Percentiles rank a stretch among this genome's conserved stretches.
Evolutionary conservation across 1,140 invertebrate species (phyloP).

Genomic region (Drosophila lini): DNA sequence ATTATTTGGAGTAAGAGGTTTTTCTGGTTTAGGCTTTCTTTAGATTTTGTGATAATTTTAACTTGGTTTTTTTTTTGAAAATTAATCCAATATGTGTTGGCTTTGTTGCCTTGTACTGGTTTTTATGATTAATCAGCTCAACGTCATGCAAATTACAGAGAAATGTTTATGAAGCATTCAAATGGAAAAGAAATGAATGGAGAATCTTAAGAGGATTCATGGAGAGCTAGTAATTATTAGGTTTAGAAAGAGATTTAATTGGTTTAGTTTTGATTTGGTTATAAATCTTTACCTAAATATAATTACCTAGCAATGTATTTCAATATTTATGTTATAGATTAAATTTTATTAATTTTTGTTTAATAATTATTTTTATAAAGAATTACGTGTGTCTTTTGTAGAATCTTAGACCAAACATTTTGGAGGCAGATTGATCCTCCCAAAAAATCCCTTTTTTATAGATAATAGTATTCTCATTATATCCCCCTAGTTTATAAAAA

Average conservation of each 20-base stretch:
- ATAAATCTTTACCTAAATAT: background rate
- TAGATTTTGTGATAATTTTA: background rate
- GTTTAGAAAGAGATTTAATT: background rate
- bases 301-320: background rate
- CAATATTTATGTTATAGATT: background rate
- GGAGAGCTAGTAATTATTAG: too few relatives aligned
- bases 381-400: background rate
- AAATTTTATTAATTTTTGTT: too few relatives aligned
- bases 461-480: background rate
- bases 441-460: background rate
- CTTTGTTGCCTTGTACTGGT: background rate
- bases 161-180: slow-evolving; percentile 10
- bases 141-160: slow-evolving; percentile 1
- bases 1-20: background rate
- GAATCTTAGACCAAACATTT: background rate
- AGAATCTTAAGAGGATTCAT: background rate
- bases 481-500: too few relatives aligned
- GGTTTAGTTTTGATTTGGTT: background rate
- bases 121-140: slow-evolving; percentile 5
- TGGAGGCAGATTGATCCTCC: background rate
- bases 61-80: background rate
- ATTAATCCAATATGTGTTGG: background rate
- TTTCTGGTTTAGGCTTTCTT: too few relatives aligned
- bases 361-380: too few relatives aligned
- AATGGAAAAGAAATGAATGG: slow-evolving; percentile 1